These are phyloP conservation scores for Drosophila sucinea DNA, from an alignment of 1,140 invertebrate species.

Conservation along the genomic window DNA sequence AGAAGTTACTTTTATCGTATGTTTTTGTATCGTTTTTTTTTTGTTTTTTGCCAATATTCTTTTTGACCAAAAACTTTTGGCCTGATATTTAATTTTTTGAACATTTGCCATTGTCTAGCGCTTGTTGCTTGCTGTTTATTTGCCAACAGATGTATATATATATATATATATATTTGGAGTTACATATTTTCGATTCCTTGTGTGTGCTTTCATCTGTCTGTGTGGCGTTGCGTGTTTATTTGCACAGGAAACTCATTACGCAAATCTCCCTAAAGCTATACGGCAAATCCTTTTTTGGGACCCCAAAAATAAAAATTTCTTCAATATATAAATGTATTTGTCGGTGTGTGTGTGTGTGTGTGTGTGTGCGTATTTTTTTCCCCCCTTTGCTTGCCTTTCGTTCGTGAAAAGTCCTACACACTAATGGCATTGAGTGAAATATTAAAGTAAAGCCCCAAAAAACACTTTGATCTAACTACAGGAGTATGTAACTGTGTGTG, in stretches of 20 bases:
- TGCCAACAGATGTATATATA: constrained; percentile 1
- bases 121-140: constrained; percentile 2
- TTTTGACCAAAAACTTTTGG: constrained; percentile 8
- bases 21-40: neutral
- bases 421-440: constrained; percentile 12
- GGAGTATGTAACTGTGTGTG: neutral
- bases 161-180: constrained; percentile 1
- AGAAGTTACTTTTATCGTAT: neutral
- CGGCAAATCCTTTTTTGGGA: constrained; percentile 65
- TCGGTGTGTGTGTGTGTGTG: neutral
- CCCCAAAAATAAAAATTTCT: constrained; percentile 24
- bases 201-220: constrained; percentile 47
- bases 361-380: neutral
- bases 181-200: constrained; percentile 11
- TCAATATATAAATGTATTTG: neutral
- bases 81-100: constrained; percentile 5
- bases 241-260: constrained; percentile 76
- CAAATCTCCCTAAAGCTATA: constrained; percentile 71
- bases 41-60: neutral
- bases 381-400: neutral
- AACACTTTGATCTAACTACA: constrained; percentile 11
- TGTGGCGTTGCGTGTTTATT: constrained; percentile 58
- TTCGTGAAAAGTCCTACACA: constrained; percentile 1
- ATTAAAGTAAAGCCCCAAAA: constrained; percentile 11
- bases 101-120: neutral